Percentiles rank a stretch among this genome's conserved stretches.
These are phyloP conservation scores for Apis dorsata DNA, from an alignment of 1,140 invertebrate species.

Conservation along the genomic window DNA sequence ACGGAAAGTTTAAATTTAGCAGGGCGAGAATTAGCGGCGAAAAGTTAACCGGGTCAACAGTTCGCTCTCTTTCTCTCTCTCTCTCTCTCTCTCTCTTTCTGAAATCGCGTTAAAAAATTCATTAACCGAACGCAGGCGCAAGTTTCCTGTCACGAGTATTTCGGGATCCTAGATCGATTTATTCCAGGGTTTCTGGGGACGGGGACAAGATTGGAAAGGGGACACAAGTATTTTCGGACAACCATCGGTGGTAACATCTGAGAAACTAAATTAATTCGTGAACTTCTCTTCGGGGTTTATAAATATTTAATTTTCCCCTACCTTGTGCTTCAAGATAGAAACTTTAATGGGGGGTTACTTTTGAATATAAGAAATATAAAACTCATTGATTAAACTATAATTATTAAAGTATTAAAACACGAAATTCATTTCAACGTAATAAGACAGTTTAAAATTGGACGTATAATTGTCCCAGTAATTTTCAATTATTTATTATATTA, in stretches of 20 bases:
- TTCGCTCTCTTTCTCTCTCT: not conserved
- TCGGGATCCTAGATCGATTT: not conserved
- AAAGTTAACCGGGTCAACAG: constrained; percentile 28
- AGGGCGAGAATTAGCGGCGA: not conserved
- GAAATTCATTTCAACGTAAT: too few relatives aligned
- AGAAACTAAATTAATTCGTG: not conserved
- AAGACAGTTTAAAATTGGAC: too few relatives aligned
- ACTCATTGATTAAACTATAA: too few relatives aligned
- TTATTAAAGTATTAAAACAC: too few relatives aligned
- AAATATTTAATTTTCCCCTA: too few relatives aligned
- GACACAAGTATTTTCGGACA: not conserved
- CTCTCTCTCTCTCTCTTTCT: not conserved
- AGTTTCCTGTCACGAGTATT: not conserved
- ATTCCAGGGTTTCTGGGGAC: not conserved
- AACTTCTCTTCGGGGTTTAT: too few relatives aligned
- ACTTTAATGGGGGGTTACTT: too few relatives aligned
- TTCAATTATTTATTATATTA: too few relatives aligned
- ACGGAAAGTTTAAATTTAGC: constrained; percentile 3
- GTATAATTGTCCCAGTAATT: too few relatives aligned
- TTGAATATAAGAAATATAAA: too few relatives aligned
- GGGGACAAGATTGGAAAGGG: not conserved
- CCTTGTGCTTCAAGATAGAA: too few relatives aligned
- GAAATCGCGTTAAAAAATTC: constrained; percentile 21
- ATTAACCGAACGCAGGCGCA: not conserved
- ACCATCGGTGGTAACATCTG: not conserved